phyloP scores from a whole-genome alignment of 2,113 vertebrate species.

The Calonectris borealis region DNA sequence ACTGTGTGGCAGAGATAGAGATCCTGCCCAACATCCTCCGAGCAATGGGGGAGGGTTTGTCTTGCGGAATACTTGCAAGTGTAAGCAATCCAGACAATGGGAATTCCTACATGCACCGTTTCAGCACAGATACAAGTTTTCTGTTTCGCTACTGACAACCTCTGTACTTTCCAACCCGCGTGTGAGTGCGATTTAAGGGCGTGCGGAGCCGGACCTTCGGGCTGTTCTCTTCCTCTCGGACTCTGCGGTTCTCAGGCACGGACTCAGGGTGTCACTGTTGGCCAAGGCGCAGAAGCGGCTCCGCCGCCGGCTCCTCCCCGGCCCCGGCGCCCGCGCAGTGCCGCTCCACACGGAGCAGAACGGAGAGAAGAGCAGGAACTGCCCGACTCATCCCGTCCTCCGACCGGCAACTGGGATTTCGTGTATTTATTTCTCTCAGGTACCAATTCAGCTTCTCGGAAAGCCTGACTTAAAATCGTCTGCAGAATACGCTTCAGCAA shows the following conservation, averaged over 20 bases:
- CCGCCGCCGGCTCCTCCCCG: neutral
- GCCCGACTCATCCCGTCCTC: neutral
- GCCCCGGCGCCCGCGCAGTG: neutral
- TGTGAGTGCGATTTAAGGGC: neutral
- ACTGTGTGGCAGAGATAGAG: neutral
- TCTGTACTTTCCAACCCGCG: rapidly evolving
- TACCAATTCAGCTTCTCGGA: neutral
- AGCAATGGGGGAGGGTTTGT: neutral
- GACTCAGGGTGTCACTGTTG: slow-evolving; percentile 54
- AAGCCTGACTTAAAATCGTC: neutral
- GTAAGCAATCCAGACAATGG: neutral
- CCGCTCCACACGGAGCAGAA: neutral
- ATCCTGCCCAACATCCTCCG: neutral
- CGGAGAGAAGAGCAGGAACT: neutral
- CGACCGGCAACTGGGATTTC: neutral
- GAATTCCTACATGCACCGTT: neutral
- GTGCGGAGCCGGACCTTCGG: rapidly evolving
- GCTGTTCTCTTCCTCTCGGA: neutral
- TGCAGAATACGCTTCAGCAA: neutral
- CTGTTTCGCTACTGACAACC: rapidly evolving
- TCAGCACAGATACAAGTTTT: neutral
- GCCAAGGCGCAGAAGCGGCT: neutral
- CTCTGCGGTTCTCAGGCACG: neutral
- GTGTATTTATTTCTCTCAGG: neutral
- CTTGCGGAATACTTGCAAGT: neutral